Base-by-base conservation (phyloP, 2,797 vertebrate species). In the Channa striata region DNA sequence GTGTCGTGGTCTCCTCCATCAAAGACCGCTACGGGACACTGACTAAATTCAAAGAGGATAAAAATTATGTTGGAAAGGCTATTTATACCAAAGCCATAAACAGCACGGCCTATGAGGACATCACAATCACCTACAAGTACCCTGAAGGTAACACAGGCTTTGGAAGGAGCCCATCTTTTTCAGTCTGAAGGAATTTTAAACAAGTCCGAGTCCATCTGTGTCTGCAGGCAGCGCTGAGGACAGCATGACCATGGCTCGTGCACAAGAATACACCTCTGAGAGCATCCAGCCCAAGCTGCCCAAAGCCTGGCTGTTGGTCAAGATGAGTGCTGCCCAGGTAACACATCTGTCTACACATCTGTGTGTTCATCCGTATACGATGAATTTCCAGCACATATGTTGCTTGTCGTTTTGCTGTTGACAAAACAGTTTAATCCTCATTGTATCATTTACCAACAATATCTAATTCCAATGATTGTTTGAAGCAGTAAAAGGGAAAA, bases 91-190 rank as follows among this genome's bases (percentile, higher is more conserved):
- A 99, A 68, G 67, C 88, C 74, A 8, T 95, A 7, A 93, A 92
- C 37, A 52, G 73, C 47, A 63, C 90, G 17, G 5, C 23, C 1
- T 46, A 78, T 1, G 8, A 40, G 7, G 80, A 96, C 34, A 86
- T 99, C 80, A 98, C 96, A 1, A 33, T 82, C 1, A 83, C 53
- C 6, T 98, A 98, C 93, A 99, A 98, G 83, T 92, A 96, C 78
- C 80, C 81, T 34, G 94, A 97, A 93, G 95, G 97, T 88, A 33
- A 52, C 19, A 67, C 16, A 30, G 10, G 1, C 3, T n/a, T 19
- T 2, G 8, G 8, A 8, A 33, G 1, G 6, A 11, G 8, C 5
- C 37, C 12, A 17, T 6, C 40, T 37, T 37, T 7, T 43, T 17
- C 3, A 17, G 5, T 5, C 2, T 17, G 40, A 17, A 43, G 40